Evolutionary conservation across 2,113 vertebrate species (phyloP).

Genomic region (Suricata suricatta): DNA sequence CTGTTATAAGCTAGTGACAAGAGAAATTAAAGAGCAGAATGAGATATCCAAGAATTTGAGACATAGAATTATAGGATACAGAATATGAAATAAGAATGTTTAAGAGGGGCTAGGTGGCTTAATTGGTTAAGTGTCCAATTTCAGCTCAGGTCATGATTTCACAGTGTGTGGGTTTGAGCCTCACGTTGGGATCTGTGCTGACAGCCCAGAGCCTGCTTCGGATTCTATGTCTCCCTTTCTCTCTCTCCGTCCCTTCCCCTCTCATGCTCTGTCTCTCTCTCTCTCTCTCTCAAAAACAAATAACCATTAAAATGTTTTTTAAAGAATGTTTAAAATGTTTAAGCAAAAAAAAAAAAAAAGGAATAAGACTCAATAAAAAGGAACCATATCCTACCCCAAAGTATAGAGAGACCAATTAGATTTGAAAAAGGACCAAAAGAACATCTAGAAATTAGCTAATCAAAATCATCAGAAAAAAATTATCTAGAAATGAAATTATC

Average conservation of each 20-base stretch:
- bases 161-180: too few relatives aligned
- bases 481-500: too few relatives aligned
- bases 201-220: too few relatives aligned
- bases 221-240: too few relatives aligned
- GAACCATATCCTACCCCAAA: not conserved
- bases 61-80: not conserved
- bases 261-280: too few relatives aligned
- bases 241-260: too few relatives aligned
- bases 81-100: conserved; percentile 5
- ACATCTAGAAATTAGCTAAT: not conserved
- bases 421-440: not conserved
- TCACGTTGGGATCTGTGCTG: too few relatives aligned
- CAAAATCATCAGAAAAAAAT: not conserved
- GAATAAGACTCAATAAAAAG: not conserved
- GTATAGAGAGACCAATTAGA: not conserved
- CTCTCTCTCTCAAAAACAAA: too few relatives aligned
- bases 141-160: too few relatives aligned
- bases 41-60: not conserved
- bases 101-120: not conserved
- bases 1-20: not conserved
- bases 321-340: not conserved
- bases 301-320: too few relatives aligned
- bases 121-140: too few relatives aligned
- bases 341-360: not conserved
- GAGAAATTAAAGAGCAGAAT: not conserved